Conservation (phyloP, 2,113 vertebrate species). For the Myodes glareolus region DNA sequence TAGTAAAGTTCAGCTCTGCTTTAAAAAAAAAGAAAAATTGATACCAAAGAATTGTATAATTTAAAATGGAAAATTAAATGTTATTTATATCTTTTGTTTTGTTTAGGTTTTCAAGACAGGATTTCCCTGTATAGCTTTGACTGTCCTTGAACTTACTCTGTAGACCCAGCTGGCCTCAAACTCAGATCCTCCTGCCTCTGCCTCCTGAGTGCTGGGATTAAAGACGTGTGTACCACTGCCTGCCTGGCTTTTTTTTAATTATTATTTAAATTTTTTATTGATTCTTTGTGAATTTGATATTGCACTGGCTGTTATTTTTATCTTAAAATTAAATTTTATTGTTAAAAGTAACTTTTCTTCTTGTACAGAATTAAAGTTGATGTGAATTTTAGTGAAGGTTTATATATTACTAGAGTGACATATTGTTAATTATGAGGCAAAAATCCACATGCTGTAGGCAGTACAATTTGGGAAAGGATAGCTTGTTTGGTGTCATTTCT, state of each 20-base stretch:
- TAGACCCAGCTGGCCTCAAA: neutral
- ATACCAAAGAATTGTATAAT: neutral
- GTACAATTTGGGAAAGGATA: neutral
- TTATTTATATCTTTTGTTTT: neutral
- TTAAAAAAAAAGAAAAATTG: neutral
- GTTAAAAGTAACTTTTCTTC: conserved; percentile 14
- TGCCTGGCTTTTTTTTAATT: too few species aligned
- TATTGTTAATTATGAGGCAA: neutral
- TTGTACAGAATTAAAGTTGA: conserved; percentile 27
- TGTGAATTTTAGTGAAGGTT: neutral
- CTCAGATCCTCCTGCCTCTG: neutral
- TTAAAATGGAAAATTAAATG: neutral
- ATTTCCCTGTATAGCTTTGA: neutral
- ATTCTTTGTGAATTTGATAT: too few species aligned
- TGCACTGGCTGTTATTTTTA: neutral
- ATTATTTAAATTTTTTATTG: too few species aligned
- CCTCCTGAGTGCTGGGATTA: too few species aligned
- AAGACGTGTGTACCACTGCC: too few species aligned
- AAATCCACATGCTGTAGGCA: neutral
- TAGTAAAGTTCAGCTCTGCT: neutral
- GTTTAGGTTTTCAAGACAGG: neutral
- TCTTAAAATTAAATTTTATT: neutral
- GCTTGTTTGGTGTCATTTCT: neutral
- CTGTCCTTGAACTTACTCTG: neutral
- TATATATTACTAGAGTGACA: neutral